Evolutionary conservation across 2,113 vertebrate genomes (phyloP).

Genomic region (Cebidichthys violaceus): DNA sequence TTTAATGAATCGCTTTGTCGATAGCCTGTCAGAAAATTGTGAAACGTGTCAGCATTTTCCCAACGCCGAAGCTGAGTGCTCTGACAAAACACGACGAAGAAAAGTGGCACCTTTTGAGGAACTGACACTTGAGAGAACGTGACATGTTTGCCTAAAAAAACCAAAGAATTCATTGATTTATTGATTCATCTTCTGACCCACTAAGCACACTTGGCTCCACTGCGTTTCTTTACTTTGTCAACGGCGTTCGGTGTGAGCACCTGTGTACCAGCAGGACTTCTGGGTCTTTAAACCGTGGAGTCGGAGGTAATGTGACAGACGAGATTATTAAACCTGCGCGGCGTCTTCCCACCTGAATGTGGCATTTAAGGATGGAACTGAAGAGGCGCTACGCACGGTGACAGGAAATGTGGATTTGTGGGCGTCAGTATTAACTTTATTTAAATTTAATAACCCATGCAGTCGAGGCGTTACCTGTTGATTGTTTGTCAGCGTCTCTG

Average conservation of each 20-base stretch:
- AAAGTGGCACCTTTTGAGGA: not conserved
- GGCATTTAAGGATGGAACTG: not conserved
- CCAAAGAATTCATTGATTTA: no score
- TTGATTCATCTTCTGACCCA: no score
- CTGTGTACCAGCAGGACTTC: not conserved
- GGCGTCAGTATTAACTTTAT: no score
- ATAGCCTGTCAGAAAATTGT: not conserved
- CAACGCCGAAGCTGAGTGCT: not conserved
- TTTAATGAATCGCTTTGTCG: not conserved
- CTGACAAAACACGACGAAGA: no score
- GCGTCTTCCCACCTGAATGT: not conserved
- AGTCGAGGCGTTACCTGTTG: not conserved
- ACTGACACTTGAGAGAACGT: no score
- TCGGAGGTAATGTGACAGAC: not conserved
- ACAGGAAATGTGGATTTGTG: no score
- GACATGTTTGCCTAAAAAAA: not conserved
- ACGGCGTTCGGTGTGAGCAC: not conserved
- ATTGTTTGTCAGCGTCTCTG: not conserved
- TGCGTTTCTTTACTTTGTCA: not conserved
- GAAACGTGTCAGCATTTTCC: not conserved
- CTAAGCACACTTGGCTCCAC: no score
- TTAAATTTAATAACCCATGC: not conserved
- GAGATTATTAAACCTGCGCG: not conserved
- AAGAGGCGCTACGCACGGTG: not conserved
- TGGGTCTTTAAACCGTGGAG: not conserved